Percentiles rank a stretch among this genome's conserved stretches.
Conservation (phyloP, 2,888 invertebrate species). For the Troglohyphantes excavatus region DNA sequence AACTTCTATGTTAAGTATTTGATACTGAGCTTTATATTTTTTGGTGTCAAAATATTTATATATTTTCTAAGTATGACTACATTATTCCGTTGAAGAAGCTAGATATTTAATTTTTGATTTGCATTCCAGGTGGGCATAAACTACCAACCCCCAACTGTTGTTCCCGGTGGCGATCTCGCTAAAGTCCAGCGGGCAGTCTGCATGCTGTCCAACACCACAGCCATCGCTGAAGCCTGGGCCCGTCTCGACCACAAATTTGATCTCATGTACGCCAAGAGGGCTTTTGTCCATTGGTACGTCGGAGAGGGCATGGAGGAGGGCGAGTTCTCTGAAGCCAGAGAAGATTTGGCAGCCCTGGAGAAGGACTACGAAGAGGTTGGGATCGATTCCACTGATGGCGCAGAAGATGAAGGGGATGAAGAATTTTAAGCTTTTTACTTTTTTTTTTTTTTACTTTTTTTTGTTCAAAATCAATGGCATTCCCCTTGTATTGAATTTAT, state of each 20-base stretch:
- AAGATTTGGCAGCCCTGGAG: constrained; percentile 83
- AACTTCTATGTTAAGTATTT: too few species aligned
- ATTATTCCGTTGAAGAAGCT: too few species aligned
- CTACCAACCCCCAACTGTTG: constrained; percentile 87
- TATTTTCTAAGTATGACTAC: too few species aligned
- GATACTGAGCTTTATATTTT: too few species aligned
- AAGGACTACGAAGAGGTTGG: constrained; percentile 83
- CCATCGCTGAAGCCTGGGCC: constrained; percentile 98
- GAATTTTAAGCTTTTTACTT: constrained; percentile 35
- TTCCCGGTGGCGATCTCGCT: constrained; percentile 88
- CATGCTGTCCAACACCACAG: constrained; percentile 95
- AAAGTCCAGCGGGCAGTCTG: constrained; percentile 90
- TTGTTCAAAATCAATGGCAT: background rate
- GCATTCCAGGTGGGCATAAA: constrained; percentile 80
- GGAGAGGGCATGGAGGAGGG: constrained; percentile 85
- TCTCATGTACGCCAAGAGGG: constrained; percentile 97
- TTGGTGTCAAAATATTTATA: too few species aligned
- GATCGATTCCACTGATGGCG: constrained; percentile 80
- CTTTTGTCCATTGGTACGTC: constrained; percentile 95
- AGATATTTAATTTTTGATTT: background rate
- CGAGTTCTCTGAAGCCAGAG: constrained; percentile 83
- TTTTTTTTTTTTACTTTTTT: too few species aligned
- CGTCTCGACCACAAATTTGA: constrained; percentile 98
- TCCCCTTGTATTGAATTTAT: background rate
- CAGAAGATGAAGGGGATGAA: constrained; percentile 80